Base-by-base conservation (phyloP, 2,888 invertebrate species). In the Dasysyrphus albostriatus region DNA sequence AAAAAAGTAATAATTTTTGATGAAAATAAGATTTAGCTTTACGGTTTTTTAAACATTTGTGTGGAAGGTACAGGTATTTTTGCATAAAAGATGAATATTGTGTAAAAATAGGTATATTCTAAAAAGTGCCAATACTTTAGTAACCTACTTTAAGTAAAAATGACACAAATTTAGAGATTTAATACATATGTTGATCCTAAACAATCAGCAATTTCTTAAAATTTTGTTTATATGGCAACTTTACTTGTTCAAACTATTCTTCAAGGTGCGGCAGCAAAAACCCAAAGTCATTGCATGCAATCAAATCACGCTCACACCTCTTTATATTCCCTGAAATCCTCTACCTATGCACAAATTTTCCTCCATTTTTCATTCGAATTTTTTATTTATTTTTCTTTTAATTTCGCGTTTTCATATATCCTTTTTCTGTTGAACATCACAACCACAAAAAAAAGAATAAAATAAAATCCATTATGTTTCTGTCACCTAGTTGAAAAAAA, bases 391-490 rank as follows among this genome's bases (percentile, higher is more conserved):
- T 49, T 69, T 74, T 49, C 10, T 37, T 51, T 70, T 63, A 49
- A 49, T 54, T 67, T 75, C 44, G 12, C 44, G 37, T 47, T 63
- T 37, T 78, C 19, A 39, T 58, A 51, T 49, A 19, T n/a, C 14
- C 19, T 49, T 32, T 74, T 51, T 56, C 51, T 51, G 34, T 67
- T 34, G 12, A 29, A 69, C 16, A 65, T 16, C 0, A 3, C 10
- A 39, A 67, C 19, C 49, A 37, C 58, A 29, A 5, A 19, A 72
- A 63, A 79, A 69, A 32, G 3, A 49, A 54, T 47, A 65, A 24
- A 78, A 49, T 8, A 4, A 84, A 80, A 81, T 74, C 63, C 81
- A 81, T 85, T 85, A 76, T 84, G 39, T 76, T 81, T 81, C 84
- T 85, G 81, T 85, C 77, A 77, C 73, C 61, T 61, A 37, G 59